Evolutionary conservation across 2,888 invertebrate genomes (phyloP).

Genomic region (Heterodera filipjevi): DNA sequence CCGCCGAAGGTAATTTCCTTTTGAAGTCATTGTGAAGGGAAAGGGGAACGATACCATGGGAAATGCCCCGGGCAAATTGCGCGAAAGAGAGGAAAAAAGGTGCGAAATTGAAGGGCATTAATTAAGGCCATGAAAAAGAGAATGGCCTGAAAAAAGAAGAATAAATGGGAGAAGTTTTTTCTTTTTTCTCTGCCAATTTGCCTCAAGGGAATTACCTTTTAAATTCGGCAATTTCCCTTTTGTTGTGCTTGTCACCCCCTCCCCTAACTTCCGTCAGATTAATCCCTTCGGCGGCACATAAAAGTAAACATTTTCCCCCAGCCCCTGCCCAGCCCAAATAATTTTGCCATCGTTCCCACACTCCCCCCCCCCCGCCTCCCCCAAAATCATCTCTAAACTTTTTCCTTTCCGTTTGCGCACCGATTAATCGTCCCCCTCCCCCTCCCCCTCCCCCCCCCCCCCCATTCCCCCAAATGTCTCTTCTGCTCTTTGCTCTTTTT

Average conservation of each 20-base stretch:
- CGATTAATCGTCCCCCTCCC: conserved; percentile 3
- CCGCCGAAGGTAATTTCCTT: conserved; percentile 4
- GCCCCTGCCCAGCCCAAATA: neutral
- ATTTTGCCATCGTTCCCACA: neutral
- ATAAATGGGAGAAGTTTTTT: neutral
- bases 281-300: conserved; percentile 20
- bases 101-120: neutral
- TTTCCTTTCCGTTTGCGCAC: conserved; percentile 13
- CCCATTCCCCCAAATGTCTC: conserved; percentile 4
- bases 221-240: neutral
- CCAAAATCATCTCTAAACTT: conserved; percentile 4
- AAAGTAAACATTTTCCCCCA: conserved; percentile 1
- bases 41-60: neutral
- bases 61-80: neutral
- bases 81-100: neutral
- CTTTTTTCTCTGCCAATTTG: neutral
- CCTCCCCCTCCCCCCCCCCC: neutral
- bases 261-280: conserved; percentile 13
- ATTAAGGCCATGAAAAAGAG: neutral
- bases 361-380: neutral
- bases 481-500: neutral
- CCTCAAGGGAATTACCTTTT: neutral
- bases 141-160: neutral
- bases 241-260: neutral
- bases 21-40: conserved; percentile 5